A percentile compares a stretch with the other conserved stretches of the same genome.
Evolutionary conservation across 2,888 invertebrate genomes (phyloP).

Genomic region (Pegoplata infirma): DNA sequence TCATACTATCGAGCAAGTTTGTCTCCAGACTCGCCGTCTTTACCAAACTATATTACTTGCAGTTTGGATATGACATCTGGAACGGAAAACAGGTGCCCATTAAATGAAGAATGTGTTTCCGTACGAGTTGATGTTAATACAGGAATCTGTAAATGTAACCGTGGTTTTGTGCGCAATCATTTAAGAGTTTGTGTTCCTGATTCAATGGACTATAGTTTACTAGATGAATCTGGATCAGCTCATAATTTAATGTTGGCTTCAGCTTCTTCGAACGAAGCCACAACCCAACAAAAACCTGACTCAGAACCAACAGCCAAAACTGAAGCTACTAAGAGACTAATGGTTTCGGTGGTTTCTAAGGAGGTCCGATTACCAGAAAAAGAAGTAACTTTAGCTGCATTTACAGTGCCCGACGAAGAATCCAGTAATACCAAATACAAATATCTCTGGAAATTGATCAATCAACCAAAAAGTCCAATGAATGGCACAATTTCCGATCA

Average conservation of each 20-base stretch:
- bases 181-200: conserved; percentile 75
- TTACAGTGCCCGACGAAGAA: conserved; percentile 87
- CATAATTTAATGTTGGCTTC: conserved; percentile 64
- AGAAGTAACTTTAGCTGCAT: conserved; percentile 90
- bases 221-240: conserved; percentile 64
- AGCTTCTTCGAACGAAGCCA: conserved; percentile 50
- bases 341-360: conserved; percentile 87
- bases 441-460: conserved; percentile 92
- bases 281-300: conserved; percentile 40
- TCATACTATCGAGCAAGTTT: conserved; percentile 44
- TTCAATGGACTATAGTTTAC: conserved; percentile 67
- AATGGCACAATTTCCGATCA: conserved; percentile 89
- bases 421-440: conserved; percentile 87
- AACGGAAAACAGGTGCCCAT: conserved; percentile 79
- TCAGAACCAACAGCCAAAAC: conserved; percentile 68
- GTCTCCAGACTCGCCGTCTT: conserved; percentile 55
- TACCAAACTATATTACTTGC: conserved; percentile 80
- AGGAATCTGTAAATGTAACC: conserved; percentile 86
- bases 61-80: conserved; percentile 78
- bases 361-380: conserved; percentile 90
- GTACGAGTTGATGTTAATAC: conserved; percentile 80
- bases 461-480: conserved; percentile 88
- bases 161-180: conserved; percentile 81
- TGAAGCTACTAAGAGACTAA: conserved; percentile 82
- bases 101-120: conserved; percentile 85